phyloP scores from a whole-genome alignment of 2,888 invertebrate species.

The Brachylomia viminalis region DNA sequence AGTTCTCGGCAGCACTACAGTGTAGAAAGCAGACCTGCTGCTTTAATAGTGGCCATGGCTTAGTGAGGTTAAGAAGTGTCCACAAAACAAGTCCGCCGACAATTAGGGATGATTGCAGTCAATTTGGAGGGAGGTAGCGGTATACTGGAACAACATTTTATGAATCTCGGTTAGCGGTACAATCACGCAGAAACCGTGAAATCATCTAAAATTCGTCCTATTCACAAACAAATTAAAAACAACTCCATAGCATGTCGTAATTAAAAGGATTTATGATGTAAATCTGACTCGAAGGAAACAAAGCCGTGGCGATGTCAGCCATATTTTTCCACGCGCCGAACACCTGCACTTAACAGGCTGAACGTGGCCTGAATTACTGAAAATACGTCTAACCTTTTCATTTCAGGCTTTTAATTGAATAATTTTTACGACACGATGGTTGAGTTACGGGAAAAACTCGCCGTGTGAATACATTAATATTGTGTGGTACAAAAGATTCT shows the following conservation, averaged over 20 bases:
- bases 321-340: constrained; percentile 69
- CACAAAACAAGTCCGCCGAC: background rate
- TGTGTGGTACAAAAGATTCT: background rate
- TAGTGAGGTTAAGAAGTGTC: background rate
- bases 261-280: constrained; percentile 68
- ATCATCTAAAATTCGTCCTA: constrained; percentile 7
- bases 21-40: too few relatives aligned
- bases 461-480: constrained; percentile 1
- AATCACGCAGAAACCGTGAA: background rate
- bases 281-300: constrained; percentile 68
- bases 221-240: constrained; percentile 48
- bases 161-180: background rate
- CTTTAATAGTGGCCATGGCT: too few relatives aligned
- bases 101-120: background rate
- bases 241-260: constrained; percentile 60
- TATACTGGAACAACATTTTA: background rate
- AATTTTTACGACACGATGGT: constrained; percentile 44
- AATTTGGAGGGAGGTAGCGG: too few relatives aligned
- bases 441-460: constrained; percentile 20
- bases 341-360: constrained; percentile 84
- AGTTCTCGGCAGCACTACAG: background rate
- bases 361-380: constrained; percentile 79
- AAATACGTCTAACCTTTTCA: constrained; percentile 67
- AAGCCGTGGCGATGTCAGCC: constrained; percentile 52
- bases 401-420: constrained; percentile 59